Percentiles rank a stretch among this genome's conserved stretches.
These are phyloP conservation scores for Baronia brevicornis DNA, from an alignment of 2,888 invertebrate species.

Conservation along the genomic window DNA sequence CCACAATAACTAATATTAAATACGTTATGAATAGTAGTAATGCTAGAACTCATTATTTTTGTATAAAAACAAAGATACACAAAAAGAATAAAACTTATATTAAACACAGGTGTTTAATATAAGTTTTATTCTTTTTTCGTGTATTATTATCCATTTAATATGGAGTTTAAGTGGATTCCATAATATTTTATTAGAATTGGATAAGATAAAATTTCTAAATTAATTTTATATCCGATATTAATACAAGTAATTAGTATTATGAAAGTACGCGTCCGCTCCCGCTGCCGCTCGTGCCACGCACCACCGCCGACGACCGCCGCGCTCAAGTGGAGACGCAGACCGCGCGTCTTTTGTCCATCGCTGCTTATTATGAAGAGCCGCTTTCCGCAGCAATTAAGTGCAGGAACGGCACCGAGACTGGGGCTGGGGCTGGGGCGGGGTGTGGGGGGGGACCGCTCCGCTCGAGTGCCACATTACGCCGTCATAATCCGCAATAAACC, in stretches of 20 bases:
- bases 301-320: not conserved
- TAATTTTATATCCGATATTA: too few species aligned
- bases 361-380: constrained; percentile 41
- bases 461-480: not conserved
- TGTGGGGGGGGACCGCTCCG: not conserved
- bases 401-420: constrained; percentile 30
- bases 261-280: not conserved
- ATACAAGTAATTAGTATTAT: not conserved
- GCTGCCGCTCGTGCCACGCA: not conserved
- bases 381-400: constrained; percentile 48
- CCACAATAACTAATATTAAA: too few species aligned
- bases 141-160: too few species aligned
- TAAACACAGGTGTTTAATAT: too few species aligned
- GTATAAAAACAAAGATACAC: too few species aligned
- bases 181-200: too few species aligned
- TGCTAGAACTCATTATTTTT: too few species aligned
- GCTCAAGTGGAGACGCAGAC: constrained; percentile 26
- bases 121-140: too few species aligned
- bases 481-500: not conserved
- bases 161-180: too few species aligned
- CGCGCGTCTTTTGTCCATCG: constrained; percentile 44
- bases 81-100: too few species aligned
- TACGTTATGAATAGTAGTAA: too few species aligned
- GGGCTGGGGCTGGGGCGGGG: constrained; percentile 9
- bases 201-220: too few species aligned